Evolutionary conservation across 2,888 invertebrate species (phyloP).

Genomic region (Lasiommata megera): DNA sequence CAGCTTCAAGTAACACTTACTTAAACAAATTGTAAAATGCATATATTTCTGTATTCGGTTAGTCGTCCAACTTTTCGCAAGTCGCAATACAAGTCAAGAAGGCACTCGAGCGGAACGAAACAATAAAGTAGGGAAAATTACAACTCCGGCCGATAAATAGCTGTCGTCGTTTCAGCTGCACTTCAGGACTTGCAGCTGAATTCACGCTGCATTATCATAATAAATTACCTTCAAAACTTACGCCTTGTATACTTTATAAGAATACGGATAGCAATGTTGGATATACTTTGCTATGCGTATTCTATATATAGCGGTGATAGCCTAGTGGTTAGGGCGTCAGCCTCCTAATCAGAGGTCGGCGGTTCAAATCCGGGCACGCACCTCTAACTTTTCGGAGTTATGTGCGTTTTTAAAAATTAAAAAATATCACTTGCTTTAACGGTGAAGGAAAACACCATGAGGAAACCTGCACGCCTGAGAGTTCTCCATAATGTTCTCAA

Average conservation of each 20-base stretch:
- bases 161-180: constrained; percentile 23
- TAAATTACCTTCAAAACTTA: constrained; percentile 31
- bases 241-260: not conserved
- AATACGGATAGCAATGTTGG: not conserved
- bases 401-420: too few relatives aligned
- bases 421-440: too few relatives aligned
- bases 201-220: constrained; percentile 27
- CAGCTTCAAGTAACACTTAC: not conserved
- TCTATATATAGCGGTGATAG: too few relatives aligned
- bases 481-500: too few relatives aligned
- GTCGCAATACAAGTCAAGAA: constrained; percentile 1
- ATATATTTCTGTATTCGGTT: not conserved
- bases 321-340: too few relatives aligned
- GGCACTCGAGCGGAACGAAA: constrained; percentile 1
- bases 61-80: not conserved
- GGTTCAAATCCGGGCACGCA: too few relatives aligned
- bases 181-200: constrained; percentile 15
- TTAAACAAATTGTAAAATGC: not conserved
- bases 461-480: too few relatives aligned
- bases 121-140: constrained; percentile 22
- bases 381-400: too few relatives aligned
- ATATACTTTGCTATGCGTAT: too few relatives aligned
- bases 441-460: too few relatives aligned
- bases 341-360: too few relatives aligned
- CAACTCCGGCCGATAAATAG: constrained; percentile 29